These are phyloP conservation scores for Sinocyclocheilus anophthalmus DNA, from an alignment of 2,113 vertebrate species.

Conservation along the genomic window DNA sequence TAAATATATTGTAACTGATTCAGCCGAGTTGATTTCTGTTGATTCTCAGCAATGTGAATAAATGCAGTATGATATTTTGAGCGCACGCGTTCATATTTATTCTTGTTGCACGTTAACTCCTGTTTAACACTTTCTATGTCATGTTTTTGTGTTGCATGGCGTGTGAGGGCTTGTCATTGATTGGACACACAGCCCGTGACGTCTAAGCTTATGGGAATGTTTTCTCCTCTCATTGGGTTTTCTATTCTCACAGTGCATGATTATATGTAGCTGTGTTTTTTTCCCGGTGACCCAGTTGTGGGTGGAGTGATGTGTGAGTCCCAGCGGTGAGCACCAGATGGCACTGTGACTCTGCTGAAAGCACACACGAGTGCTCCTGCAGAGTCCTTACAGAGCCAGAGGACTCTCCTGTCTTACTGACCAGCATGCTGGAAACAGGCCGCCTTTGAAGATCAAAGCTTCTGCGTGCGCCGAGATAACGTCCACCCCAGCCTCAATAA, in stretches of 20 bases:
- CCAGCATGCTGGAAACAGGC: no score
- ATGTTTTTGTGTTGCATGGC: neutral
- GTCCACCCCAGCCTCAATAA: neutral
- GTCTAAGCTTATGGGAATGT: neutral
- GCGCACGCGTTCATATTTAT: neutral
- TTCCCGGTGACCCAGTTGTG: neutral
- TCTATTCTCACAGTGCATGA: neutral
- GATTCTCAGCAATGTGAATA: neutral
- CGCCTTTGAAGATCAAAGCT: no score
- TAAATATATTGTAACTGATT: no score
- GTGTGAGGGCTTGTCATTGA: neutral
- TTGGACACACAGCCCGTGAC: neutral
- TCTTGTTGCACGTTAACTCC: neutral
- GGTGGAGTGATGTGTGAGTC: no score
- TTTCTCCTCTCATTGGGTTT: neutral
- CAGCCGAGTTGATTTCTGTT: no score
- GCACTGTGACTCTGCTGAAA: slow-evolving; percentile 65
- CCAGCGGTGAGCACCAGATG: slow-evolving; percentile 62
- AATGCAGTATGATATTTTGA: neutral
- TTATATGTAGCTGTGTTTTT: neutral
- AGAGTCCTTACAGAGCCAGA: slow-evolving; percentile 60
- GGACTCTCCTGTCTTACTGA: slow-evolving; percentile 52
- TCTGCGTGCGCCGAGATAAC: slow-evolving; percentile 61
- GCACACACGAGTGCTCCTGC: neutral
- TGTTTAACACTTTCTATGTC: no score